Evolutionary conservation across 2,888 invertebrate species (phyloP).

Genomic region (Drosophila paramelanica): DNA sequence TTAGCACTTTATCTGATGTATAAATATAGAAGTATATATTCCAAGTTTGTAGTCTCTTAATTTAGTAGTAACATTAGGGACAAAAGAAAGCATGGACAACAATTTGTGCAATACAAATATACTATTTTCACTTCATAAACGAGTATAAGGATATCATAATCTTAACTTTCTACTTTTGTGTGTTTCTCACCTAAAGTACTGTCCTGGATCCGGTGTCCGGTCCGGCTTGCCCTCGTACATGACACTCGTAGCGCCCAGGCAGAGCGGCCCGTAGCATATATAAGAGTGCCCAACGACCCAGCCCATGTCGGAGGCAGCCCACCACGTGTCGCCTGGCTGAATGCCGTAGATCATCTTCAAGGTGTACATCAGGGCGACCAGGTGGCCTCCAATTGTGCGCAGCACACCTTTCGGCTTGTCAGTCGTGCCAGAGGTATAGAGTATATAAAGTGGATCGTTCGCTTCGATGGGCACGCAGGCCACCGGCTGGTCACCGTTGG

Average conservation of each 20-base stretch:
- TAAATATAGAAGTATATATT: too few species aligned
- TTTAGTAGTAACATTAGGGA: too few species aligned
- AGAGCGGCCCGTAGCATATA: conserved; percentile 95
- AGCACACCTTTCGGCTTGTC: conserved; percentile 92
- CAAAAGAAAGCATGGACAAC: too few species aligned
- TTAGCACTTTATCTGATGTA: too few species aligned
- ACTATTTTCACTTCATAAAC: too few species aligned
- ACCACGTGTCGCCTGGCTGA: conserved; percentile 94
- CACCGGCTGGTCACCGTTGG: conserved; percentile 86
- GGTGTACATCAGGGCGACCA: conserved; percentile 93
- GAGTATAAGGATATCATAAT: too few species aligned
- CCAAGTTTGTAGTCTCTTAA: too few species aligned
- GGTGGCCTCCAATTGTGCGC: conserved; percentile 94
- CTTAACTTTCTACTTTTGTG: background rate
- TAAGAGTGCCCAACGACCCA: conserved; percentile 98
- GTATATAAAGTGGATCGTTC: conserved; percentile 94
- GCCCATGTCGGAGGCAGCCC: conserved; percentile 90
- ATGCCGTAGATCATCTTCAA: conserved; percentile 93
- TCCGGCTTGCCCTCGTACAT: conserved; percentile 98
- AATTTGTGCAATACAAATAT: too few species aligned
- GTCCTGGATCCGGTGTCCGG: conserved; percentile 95
- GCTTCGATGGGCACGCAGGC: conserved; percentile 94
- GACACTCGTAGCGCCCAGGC: conserved; percentile 91
- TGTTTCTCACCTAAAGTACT: conserved; percentile 91
- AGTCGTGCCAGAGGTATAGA: conserved; percentile 96